These are phyloP conservation scores for Pelosia muscerda DNA, from an alignment of 2,888 invertebrate genomes.

Conservation along the genomic window DNA sequence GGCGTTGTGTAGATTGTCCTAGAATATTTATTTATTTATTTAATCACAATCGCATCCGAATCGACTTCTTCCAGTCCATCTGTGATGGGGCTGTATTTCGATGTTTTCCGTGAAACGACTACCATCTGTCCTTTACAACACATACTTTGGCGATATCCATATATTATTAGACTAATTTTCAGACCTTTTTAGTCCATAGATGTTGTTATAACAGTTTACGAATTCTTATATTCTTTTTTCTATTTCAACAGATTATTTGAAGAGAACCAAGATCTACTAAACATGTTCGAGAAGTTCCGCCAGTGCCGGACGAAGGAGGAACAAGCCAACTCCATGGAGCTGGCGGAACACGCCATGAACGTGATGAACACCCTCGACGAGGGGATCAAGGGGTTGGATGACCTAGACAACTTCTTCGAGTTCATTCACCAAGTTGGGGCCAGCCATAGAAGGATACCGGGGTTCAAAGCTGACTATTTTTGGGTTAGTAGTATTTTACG, in stretches of 20 bases:
- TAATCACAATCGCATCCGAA: too few relatives aligned
- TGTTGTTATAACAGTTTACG: background rate
- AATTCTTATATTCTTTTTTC: background rate
- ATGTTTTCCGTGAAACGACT: too few relatives aligned
- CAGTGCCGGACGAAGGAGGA: constrained; percentile 93
- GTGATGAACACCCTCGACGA: constrained; percentile 97
- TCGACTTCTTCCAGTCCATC: too few relatives aligned
- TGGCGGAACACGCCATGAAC: constrained; percentile 95
- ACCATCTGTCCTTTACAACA: too few relatives aligned
- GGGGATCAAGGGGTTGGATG: constrained; percentile 94
- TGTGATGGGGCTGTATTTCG: too few relatives aligned
- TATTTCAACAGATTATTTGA: constrained; percentile 91
- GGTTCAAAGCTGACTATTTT: constrained; percentile 95
- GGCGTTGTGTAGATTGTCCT: too few relatives aligned
- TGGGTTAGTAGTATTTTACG: constrained; percentile 95
- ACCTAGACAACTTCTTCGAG: constrained; percentile 94
- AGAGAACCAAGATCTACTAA: constrained; percentile 92
- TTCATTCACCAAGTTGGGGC: constrained; percentile 94
- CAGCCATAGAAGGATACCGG: constrained; percentile 93
- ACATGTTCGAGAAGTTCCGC: constrained; percentile 93
- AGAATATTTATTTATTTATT: too few relatives aligned
- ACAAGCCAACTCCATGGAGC: constrained; percentile 92
- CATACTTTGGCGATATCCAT: too few relatives aligned
- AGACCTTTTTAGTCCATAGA: too few relatives aligned
- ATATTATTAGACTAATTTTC: too few relatives aligned